Evolutionary conservation across 1,140 invertebrate genomes (phyloP).

Genomic region (Drosophila funebris): DNA sequence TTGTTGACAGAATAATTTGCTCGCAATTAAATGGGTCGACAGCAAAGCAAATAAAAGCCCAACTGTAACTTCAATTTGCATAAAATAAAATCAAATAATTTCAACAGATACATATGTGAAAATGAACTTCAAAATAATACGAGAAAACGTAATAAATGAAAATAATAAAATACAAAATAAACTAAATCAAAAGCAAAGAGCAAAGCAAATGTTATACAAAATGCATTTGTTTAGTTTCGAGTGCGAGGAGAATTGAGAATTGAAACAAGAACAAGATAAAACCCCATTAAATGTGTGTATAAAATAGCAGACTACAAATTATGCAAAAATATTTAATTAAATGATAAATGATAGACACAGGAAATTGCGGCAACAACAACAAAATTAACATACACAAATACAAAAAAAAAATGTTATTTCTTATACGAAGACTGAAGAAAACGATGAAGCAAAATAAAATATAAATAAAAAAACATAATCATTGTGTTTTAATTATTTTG

Average conservation of each 20-base stretch:
- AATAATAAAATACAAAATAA: conserved; percentile 32
- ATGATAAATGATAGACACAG: conserved; percentile 38
- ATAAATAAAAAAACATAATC: conserved; percentile 42
- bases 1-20: conserved; percentile 43
- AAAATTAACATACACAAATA: conserved; percentile 40
- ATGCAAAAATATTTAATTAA: conserved; percentile 69
- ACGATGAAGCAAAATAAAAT: conserved; percentile 72
- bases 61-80: conserved; percentile 54
- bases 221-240: conserved; percentile 25
- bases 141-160: no score
- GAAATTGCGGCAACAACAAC: conserved; percentile 35
- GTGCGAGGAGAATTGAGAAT: conserved; percentile 30
- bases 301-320: conserved; percentile 48
- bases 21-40: conserved; percentile 44
- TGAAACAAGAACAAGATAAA: conserved; percentile 41
- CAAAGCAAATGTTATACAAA: conserved; percentile 44
- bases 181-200: conserved; percentile 62
- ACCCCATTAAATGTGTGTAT: conserved; percentile 51
- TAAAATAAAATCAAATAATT: conserved; percentile 40
- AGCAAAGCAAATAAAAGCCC: conserved; percentile 49
- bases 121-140: conserved; percentile 15
- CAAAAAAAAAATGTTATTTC: conserved; percentile 81
- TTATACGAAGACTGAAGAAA: conserved; percentile 83
- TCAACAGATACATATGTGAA: conserved; percentile 24
- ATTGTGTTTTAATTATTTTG: neutral